Base-by-base conservation (phyloP, 2,888 invertebrate species). In the Ormyrus pomaceus region DNA sequence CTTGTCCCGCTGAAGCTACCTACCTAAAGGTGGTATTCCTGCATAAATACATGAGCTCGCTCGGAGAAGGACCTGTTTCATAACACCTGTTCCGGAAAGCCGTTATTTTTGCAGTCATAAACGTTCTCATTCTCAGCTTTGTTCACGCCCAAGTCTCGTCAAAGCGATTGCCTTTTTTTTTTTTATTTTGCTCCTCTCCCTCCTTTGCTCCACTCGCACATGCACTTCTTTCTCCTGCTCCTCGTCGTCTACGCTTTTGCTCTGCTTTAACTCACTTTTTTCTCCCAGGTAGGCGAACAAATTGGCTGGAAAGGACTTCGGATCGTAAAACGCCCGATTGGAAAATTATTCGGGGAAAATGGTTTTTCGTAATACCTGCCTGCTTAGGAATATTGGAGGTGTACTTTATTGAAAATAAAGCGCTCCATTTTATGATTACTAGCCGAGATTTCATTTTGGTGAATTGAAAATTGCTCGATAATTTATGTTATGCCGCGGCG, bases 331-430 rank as follows among this genome's bases (percentile, higher is more conserved):
- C 65, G 50, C 59, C 66, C 50, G 48, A 59, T 51, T 58, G 53
- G 50, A 65, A 65, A 66, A 71, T 77, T 77, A 77, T 77, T 70
- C 64, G 71, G 45, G 65, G 19, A 19, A 19, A 19, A 51, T 45
- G 56, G 50, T 64, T 62, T 56, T 55, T 64, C 61, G 13, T 2
- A 9, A 58, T 61, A 77, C 62, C 61, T 61, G 68, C 46, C 19
- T 62, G 13, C 68, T 58, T 46, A 53, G 53, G 61, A 68, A 61
- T 76, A 70, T 77, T 53, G 68, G n/a, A 68, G 66, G 68, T 46
- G 58, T 19, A 68, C 61, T 70, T 77, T 77, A 68, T 76, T 61
- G 68, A 61, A 61, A 76, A 66, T 68, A 68, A 76, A 76, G 46
- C 59, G 72, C 10, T 53, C n/a, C 53, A 48, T 68, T 68, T 68